Evolutionary conservation across 2,113 vertebrate genomes (phyloP), one percentile per base, ranked within the genome.

Genomic region (Seriola quinqueradiata): DNA sequence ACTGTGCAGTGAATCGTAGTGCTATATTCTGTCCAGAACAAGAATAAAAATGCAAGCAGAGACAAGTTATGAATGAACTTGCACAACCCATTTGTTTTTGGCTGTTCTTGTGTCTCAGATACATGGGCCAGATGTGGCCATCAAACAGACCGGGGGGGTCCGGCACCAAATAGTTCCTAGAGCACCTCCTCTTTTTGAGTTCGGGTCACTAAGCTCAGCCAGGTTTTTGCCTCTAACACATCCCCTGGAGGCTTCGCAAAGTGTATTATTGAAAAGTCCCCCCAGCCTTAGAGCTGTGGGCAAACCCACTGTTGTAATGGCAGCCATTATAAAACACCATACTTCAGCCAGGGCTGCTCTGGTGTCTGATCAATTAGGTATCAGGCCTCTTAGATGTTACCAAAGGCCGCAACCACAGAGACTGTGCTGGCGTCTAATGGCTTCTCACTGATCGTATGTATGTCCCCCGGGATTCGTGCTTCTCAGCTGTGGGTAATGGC

Each of bases 341-440:
- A 42, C 46, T 50, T 3, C 38, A 71, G 60, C 8, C 3, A 79
- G 46, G 23, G 71, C 84, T 75, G 70, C 42, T 84, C 63, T 66
- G 73, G 77, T 75, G 76, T 86, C 73, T 86, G 79, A 90, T 90
- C 71, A 81, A 89, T 90, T 86, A 84, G 77, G 76, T 70, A 76
- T 82, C 69, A 44, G 71, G 13, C 44, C 74, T 71, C 38, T 67
- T 46, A 74, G 79, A 83, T 3, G 32, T 38, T 66, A 74, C 75
- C 78, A 61, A 76, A 82, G 81, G 76, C 87, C 86, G 81, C 69
- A 68, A 63, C 87, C 71, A 25, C 58, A 19, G 79, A 86, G 81
- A 78, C 70, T 63, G 74, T 67, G 82, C 79, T 79, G 76, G 78
- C 61, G 25, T 82, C 86, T 91, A 86, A 92, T 92, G 82, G 90